Percentiles rank a stretch among this genome's conserved stretches.
Evolutionary conservation across 92 coral and sea anemone species (phyloP).

Genomic region (Porites cylindrica): DNA sequence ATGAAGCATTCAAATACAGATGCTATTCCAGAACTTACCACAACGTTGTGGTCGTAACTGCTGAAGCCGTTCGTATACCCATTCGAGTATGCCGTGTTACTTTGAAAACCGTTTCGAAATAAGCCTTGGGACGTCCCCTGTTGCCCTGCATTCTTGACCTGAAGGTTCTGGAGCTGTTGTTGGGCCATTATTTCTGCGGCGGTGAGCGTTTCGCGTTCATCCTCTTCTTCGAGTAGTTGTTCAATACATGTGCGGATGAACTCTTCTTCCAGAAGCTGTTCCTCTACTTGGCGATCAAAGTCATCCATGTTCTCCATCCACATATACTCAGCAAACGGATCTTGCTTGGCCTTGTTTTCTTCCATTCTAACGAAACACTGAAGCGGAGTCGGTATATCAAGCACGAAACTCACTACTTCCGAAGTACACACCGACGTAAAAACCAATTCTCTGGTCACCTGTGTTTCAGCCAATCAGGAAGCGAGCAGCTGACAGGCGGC

Average conservation of each 20-base stretch:
- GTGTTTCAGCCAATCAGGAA: constrained; percentile 84
- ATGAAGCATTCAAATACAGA: constrained; percentile 37
- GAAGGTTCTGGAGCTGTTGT: constrained; percentile 83
- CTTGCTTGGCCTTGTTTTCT: constrained; percentile 59
- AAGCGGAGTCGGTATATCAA: constrained; percentile 26
- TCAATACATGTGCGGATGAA: constrained; percentile 98
- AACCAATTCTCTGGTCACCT: constrained; percentile 71
- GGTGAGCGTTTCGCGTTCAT: constrained; percentile 94
- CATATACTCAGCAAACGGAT: constrained; percentile 77
- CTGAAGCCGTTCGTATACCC: constrained; percentile 73
- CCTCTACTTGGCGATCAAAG: constrained; percentile 85
- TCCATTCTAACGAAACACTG: constrained; percentile 32
- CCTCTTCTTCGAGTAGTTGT: constrained; percentile 99
- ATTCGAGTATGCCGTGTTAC: constrained; percentile 53
- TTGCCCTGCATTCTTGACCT: constrained; percentile 62
- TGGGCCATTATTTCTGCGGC: constrained; percentile 91
- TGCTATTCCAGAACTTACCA: constrained; percentile 79
- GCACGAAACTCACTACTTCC: constrained; percentile 70
- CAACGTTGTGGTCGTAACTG: constrained; percentile 46
- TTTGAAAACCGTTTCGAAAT: constrained; percentile 63
- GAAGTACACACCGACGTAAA: constrained; percentile 48
- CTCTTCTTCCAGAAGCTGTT: constrained; percentile 92
- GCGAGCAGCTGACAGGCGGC: constrained; percentile 69
- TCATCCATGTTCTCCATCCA: constrained; percentile 96
- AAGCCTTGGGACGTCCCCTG: constrained; percentile 76